Evolutionary conservation across 2,888 invertebrate species (phyloP).

Genomic region (Drosophila kanekoi): DNA sequence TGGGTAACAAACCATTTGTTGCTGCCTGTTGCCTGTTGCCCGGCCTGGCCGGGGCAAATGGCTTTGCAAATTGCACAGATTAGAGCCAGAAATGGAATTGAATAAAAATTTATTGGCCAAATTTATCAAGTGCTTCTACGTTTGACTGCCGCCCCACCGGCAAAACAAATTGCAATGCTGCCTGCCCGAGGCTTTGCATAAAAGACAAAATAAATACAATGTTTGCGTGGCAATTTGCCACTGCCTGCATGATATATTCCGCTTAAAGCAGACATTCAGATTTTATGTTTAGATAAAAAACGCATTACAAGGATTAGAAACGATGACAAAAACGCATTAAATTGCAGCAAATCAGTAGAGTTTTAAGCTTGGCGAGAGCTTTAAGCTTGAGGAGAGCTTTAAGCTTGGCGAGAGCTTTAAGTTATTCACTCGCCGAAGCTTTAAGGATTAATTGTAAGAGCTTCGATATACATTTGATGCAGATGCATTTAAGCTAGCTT

Average conservation of each 20-base stretch:
- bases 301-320: neutral
- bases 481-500: too few species aligned
- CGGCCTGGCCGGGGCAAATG: constrained; percentile 8
- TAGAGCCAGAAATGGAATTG: constrained; percentile 24
- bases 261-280: constrained; percentile 3
- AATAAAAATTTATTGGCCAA: constrained; percentile 39
- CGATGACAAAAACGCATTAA: too few species aligned
- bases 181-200: neutral
- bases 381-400: too few species aligned
- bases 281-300: neutral
- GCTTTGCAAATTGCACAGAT: constrained; percentile 20
- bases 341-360: too few species aligned
- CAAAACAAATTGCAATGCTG: constrained; percentile 3
- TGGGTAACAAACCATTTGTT: constrained; percentile 21
- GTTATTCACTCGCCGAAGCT: too few species aligned
- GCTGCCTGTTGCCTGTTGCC: neutral
- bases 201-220: neutral
- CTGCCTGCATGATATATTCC: constrained; percentile 7
- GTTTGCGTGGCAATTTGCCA: constrained; percentile 11
- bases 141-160: constrained; percentile 1
- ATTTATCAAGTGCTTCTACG: constrained; percentile 34
- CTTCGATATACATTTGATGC: too few species aligned
- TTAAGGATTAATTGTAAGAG: too few species aligned
- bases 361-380: too few species aligned
- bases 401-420: neutral